Evolutionary conservation across 2,888 invertebrate species (phyloP).

Genomic region (Leptinotarsa peninsularis): DNA sequence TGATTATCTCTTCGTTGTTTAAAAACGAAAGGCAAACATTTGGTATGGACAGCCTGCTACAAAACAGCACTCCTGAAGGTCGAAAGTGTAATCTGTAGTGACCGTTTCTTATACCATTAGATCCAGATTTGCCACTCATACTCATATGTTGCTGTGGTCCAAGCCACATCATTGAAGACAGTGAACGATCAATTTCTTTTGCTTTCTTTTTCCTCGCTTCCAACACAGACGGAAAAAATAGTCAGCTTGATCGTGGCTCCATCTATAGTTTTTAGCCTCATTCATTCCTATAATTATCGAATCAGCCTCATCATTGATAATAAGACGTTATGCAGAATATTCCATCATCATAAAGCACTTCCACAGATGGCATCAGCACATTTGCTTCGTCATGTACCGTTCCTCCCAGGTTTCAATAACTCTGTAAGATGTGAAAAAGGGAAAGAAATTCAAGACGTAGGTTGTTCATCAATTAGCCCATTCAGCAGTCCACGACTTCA

Average conservation of each 20-base stretch:
- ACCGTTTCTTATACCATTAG: background rate
- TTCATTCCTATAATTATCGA: too few relatives aligned
- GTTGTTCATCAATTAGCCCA: background rate
- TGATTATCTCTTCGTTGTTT: too few relatives aligned
- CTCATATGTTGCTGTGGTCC: background rate
- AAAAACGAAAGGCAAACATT: too few relatives aligned
- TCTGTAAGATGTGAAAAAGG: background rate
- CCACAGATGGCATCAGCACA: background rate
- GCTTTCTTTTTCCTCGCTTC: too few relatives aligned
- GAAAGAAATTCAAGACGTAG: background rate
- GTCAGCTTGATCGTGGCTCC: background rate
- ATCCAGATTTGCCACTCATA: background rate
- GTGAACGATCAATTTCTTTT: background rate
- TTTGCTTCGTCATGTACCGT: background rate
- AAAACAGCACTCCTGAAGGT: background rate
- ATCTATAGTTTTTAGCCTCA: background rate
- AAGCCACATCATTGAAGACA: background rate
- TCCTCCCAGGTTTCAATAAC: background rate
- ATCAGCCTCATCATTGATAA: background rate
- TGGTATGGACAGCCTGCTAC: background rate
- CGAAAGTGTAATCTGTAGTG: background rate
- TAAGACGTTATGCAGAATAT: background rate
- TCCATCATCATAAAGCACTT: background rate
- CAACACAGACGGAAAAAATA: background rate
- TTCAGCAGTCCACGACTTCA: background rate